Evolutionary conservation across 2,888 invertebrate genomes (phyloP), one percentile per base, ranked within the genome.

Genomic region (Monoplex corrugatus): DNA sequence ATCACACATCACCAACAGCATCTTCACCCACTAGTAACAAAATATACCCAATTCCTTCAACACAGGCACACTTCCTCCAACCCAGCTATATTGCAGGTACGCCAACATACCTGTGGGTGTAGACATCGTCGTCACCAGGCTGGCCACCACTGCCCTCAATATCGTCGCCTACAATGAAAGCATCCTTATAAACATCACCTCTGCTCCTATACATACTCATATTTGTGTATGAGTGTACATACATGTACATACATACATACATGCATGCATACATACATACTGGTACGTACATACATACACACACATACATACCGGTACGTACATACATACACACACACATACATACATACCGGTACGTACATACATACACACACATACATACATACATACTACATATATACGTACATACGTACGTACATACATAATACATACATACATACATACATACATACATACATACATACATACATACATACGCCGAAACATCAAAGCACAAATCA

Each of bases 31-130:
- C n/a, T n/a, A n/a, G n/a, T n/a, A n/a, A n/a, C n/a, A n/a, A n/a
- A n/a, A n/a, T n/a, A n/a, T n/a, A n/a, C n/a, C n/a, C n/a, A n/a
- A n/a, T n/a, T n/a, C n/a, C n/a, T n/a, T n/a, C n/a, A n/a, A n/a
- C n/a, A n/a, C n/a, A n/a, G n/a, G n/a, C n/a, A n/a, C n/a, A n/a
- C n/a, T n/a, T n/a, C n/a, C n/a, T n/a, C n/a, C n/a, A n/a, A n/a
- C n/a, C n/a, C n/a, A n/a, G n/a, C n/a, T n/a, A n/a, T n/a, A n/a
- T n/a, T n/a, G n/a, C n/a, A n/a, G n/a, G n/a, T n/a, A 35, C 50
- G 38, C 35, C 35, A 35, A 80, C 78, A 38, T 78, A 80, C 78
- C 78, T 80, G 32, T 80, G 78, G 2, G 78, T 80, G 32, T 80
- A 80, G 78, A 1, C 28, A 40, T 80, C 78, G 5, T 80, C 78